Conservation (phyloP, 1,140 invertebrate genomes). For the Chironomus striatipennis region DNA sequence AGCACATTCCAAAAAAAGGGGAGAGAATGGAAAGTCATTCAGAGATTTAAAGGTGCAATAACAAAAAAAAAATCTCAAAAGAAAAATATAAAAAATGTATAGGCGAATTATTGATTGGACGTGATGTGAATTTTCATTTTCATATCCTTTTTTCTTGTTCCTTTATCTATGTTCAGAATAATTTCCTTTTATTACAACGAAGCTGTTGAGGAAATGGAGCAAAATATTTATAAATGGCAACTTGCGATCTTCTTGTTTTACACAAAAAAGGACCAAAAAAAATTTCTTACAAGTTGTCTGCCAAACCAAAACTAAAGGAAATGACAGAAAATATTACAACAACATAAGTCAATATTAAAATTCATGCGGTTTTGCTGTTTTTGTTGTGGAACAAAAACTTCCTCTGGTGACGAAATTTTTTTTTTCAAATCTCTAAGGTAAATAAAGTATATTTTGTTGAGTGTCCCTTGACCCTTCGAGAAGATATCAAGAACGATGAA, state of each 20-base stretch:
- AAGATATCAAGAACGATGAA: too few relatives aligned
- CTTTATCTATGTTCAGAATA: background rate
- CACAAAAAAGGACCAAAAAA: background rate
- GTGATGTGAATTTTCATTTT: background rate
- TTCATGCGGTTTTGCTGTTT: background rate
- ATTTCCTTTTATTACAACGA: background rate
- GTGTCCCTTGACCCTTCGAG: too few relatives aligned
- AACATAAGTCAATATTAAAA: constrained; percentile 2
- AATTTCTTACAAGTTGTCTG: background rate
- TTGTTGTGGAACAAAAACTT: background rate
- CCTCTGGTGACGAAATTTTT: too few relatives aligned
- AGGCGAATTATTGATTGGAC: constrained; percentile 1
- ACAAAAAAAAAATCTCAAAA: background rate
- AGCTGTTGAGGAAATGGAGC: background rate
- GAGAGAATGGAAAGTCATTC: background rate
- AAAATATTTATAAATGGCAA: background rate
- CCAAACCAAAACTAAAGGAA: background rate
- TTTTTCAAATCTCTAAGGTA: too few relatives aligned
- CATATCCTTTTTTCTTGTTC: background rate
- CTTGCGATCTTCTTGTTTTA: background rate
- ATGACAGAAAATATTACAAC: background rate
- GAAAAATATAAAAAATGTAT: background rate
- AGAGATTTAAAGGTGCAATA: constrained; percentile 12
- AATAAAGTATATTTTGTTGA: too few relatives aligned
- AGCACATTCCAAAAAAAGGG: too few relatives aligned